Evolutionary conservation across 2,888 invertebrate genomes (phyloP).

Genomic region (Epinotia demarniana): DNA sequence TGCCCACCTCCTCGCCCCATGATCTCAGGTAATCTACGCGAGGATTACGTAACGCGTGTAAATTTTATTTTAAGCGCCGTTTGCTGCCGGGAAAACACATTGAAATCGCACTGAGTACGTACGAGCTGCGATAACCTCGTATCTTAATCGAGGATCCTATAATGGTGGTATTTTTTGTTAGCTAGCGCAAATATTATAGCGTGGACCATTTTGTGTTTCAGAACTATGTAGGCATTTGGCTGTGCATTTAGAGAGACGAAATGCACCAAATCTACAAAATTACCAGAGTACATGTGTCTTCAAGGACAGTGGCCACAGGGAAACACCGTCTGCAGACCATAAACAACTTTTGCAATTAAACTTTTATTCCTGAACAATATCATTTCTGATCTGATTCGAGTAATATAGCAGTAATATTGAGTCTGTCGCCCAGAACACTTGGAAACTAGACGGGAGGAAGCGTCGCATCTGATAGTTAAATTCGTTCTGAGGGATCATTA

Average conservation of each 20-base stretch:
- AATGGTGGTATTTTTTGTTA: neutral
- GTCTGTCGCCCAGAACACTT: constrained; percentile 12
- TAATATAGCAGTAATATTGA: constrained; percentile 59
- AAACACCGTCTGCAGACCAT: constrained; percentile 70
- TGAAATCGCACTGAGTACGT: neutral
- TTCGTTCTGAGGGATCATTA: constrained; percentile 25
- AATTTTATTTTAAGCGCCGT: constrained; percentile 51
- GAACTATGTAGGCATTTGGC: too few species aligned
- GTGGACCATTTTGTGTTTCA: too few species aligned
- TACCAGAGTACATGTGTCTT: constrained; percentile 45
- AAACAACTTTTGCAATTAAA: constrained; percentile 82
- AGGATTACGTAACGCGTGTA: constrained; percentile 50
- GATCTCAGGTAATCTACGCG: constrained; percentile 60
- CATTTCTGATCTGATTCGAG: constrained; percentile 59
- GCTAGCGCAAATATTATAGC: too few species aligned
- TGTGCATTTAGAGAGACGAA: neutral
- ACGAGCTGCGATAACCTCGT: constrained; percentile 12
- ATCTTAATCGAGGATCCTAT: neutral
- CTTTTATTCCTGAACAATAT: constrained; percentile 77
- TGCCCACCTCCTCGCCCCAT: constrained; percentile 60
- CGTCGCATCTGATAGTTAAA: constrained; percentile 28
- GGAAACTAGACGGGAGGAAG: constrained; percentile 22
- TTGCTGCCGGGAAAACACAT: constrained; percentile 40
- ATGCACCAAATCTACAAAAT: neutral
- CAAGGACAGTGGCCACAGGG: constrained; percentile 57